phyloP scores from a whole-genome alignment of 2,888 invertebrate genomes.

The Papilio protenor region DNA sequence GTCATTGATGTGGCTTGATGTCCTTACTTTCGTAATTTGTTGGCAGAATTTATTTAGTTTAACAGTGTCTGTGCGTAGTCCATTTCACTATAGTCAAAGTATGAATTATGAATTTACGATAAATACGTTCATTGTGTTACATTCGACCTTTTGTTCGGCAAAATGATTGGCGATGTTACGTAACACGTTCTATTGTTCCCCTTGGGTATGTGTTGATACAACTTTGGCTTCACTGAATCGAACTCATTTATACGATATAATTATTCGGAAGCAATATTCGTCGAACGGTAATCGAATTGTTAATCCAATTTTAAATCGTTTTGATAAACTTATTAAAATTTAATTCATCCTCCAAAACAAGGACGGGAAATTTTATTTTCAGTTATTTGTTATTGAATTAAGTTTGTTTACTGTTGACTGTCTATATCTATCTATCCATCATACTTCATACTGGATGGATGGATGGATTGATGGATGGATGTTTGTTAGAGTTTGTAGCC shows the following conservation, averaged over 20 bases:
- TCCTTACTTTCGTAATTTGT: neutral
- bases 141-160: slow-evolving; percentile 70
- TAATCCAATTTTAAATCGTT: neutral
- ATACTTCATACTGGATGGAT: no score
- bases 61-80: neutral
- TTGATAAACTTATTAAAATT: neutral
- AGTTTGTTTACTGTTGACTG: no score
- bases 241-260: slow-evolving; percentile 49
- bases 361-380: neutral
- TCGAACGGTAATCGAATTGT: slow-evolving; percentile 29
- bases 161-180: slow-evolving; percentile 67
- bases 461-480: no score
- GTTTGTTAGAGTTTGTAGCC: no score
- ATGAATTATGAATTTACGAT: slow-evolving; percentile 62
- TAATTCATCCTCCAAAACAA: neutral
- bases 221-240: slow-evolving; percentile 49
- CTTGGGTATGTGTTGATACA: slow-evolving; percentile 52
- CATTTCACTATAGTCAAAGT: slow-evolving; percentile 41
- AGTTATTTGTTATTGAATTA: no score
- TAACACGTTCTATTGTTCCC: slow-evolving; percentile 56
- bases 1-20: no score
- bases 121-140: slow-evolving; percentile 69
- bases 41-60: neutral
- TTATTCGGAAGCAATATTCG: slow-evolving; percentile 48
- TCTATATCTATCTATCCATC: no score